phyloP scores from a whole-genome alignment of 2,797 vertebrate species.

The Smutsia gigantea region DNA sequence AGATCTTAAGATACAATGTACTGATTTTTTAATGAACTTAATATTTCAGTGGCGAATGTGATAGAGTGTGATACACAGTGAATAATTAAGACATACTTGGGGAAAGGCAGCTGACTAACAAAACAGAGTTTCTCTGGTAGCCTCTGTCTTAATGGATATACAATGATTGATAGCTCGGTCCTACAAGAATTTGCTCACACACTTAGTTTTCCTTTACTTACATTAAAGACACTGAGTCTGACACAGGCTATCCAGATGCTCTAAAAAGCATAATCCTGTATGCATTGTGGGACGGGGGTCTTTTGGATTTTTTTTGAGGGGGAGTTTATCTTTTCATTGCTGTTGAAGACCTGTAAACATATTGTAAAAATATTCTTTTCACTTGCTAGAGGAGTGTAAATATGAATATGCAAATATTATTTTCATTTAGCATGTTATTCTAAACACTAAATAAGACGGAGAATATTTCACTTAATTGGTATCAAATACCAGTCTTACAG shows the following conservation, averaged over 20 bases:
- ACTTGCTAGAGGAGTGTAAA: no score
- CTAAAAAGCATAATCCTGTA: not conserved
- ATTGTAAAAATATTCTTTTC: no score
- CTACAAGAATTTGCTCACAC: not conserved
- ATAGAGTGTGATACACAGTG: not conserved
- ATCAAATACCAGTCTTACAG: not conserved
- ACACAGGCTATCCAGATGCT: not conserved
- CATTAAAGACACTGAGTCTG: not conserved
- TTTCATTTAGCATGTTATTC: not conserved
- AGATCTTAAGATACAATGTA: not conserved
- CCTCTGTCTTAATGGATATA: not conserved
- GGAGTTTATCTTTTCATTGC: not conserved
- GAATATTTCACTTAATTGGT: not conserved
- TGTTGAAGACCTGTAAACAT: not conserved
- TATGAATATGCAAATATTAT: no score
- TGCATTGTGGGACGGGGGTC: fast-evolving
- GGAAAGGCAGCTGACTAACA: not conserved
- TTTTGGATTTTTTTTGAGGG: not conserved
- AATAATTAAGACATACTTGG: not conserved
- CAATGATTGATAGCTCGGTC: not conserved
- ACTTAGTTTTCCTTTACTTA: not conserved
- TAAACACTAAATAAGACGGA: not conserved
- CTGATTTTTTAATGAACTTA: not conserved
- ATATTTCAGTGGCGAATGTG: not conserved
- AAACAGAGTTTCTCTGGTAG: not conserved